These are phyloP conservation scores for Mastomys coucha DNA, from an alignment of 2,113 vertebrate genomes.

Conservation along the genomic window DNA sequence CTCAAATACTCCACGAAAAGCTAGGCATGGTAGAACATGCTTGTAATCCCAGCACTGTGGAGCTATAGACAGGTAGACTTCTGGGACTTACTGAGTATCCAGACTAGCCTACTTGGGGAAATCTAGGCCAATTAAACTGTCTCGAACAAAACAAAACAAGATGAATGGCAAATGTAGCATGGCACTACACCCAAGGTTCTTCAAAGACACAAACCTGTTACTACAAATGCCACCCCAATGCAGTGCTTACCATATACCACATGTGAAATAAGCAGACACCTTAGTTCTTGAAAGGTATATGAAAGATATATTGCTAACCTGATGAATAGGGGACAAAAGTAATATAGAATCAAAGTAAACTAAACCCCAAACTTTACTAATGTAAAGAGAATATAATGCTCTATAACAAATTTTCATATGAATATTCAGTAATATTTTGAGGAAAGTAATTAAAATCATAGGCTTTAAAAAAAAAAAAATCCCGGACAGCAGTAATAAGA, in stretches of 20 bases:
- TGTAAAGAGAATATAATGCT: background rate
- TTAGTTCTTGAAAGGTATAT: background rate
- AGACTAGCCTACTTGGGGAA: background rate
- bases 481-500: background rate
- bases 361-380: background rate
- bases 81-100: background rate
- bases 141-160: too few species aligned
- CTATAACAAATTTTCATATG: background rate
- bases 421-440: slow-evolving; percentile 33
- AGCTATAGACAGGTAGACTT: background rate
- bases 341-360: background rate
- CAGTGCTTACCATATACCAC: background rate
- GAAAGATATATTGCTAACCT: slow-evolving; percentile 12
- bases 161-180: background rate
- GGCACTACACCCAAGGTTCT: background rate
- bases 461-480: background rate
- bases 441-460: background rate
- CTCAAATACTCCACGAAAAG: background rate
- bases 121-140: background rate
- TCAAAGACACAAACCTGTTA: background rate
- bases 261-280: background rate
- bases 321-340: background rate
- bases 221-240: background rate
- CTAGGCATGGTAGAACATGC: background rate
- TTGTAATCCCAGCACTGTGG: background rate